A percentile compares a stretch with the other conserved stretches of the same genome.
phyloP scores from a whole-genome alignment of 2,888 invertebrate genomes.

The Euphydryas editha region DNA sequence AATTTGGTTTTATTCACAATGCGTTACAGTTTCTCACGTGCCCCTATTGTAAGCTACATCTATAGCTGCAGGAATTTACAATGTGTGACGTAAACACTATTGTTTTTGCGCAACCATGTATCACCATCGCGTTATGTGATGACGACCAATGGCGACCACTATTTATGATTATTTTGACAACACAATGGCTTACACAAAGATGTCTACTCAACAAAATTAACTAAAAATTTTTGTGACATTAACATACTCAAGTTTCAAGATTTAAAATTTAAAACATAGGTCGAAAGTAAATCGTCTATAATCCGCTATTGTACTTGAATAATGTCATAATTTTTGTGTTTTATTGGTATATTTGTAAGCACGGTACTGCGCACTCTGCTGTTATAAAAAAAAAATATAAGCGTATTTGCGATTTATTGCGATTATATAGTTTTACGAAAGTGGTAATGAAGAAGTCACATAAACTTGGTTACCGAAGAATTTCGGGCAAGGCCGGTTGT shows the following conservation, averaged over 20 bases:
- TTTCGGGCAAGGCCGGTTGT: constrained; percentile 76
- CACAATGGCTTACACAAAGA: constrained; percentile 35
- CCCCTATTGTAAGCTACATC: constrained; percentile 40
- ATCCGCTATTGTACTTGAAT: background rate
- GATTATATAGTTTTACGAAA: constrained; percentile 23
- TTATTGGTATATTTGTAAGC: too few relatives aligned
- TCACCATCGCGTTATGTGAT: constrained; percentile 47
- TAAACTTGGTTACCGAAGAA: constrained; percentile 54
- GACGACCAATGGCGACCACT: constrained; percentile 29
- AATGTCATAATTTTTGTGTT: too few relatives aligned
- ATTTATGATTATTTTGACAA: constrained; percentile 39
- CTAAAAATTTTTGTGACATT: constrained; percentile 15
- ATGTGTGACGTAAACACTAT: constrained; percentile 56
- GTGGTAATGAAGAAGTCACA: constrained; percentile 42
- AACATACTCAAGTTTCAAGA: constrained; percentile 8
- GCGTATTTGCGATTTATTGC: constrained; percentile 11
- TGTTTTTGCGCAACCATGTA: constrained; percentile 60
- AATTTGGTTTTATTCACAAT: constrained; percentile 52
- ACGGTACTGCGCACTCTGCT: too few relatives aligned
- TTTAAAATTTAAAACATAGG: background rate
- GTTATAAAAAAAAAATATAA: background rate
- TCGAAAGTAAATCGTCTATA: background rate
- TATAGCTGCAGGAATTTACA: constrained; percentile 52
- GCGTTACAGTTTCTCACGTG: constrained; percentile 67
- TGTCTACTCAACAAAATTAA: constrained; percentile 10